Conservation (phyloP, 2,797 vertebrate genomes). For the Spinibarbus caldwelli region DNA sequence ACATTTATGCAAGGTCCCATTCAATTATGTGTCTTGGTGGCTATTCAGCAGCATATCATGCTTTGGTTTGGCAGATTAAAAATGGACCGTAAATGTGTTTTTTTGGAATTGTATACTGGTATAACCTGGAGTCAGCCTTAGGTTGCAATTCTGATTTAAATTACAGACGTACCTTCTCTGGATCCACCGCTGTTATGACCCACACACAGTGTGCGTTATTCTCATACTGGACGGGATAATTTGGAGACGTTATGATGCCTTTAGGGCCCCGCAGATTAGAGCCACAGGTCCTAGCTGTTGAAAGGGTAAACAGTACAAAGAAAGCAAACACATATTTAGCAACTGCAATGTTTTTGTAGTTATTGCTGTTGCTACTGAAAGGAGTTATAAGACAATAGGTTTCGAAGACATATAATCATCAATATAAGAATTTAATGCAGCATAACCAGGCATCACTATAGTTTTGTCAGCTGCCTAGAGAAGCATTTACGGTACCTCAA, state of each 20-base stretch:
- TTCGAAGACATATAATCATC: background rate
- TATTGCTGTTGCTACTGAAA: background rate
- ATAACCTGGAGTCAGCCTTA: conserved; percentile 7
- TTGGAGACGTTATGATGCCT: conserved; percentile 96
- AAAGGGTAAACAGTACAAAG: conserved; percentile 13
- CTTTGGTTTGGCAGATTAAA: conserved; percentile 19
- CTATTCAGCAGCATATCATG: conserved; percentile 13
- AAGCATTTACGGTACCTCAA: background rate
- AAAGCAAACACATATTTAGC: background rate
- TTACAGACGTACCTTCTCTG: conserved; percentile 86
- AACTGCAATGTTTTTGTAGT: background rate
- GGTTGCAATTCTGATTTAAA: background rate
- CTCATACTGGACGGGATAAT: conserved; percentile 98
- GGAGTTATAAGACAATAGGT: background rate
- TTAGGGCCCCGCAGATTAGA: conserved; percentile 94
- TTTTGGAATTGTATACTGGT: background rate
- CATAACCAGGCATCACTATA: background rate
- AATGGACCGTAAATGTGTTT: background rate
- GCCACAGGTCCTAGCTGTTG: conserved; percentile 93
- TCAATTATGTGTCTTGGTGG: conserved; percentile 11
- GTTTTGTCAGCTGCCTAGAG: background rate
- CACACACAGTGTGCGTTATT: conserved; percentile 98
- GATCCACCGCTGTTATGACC: conserved; percentile 91
- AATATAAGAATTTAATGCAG: background rate
- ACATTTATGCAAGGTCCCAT: conserved; percentile 42